Conservation (phyloP, 1,140 invertebrate genomes). For the Sesamia nonagrioides region DNA sequence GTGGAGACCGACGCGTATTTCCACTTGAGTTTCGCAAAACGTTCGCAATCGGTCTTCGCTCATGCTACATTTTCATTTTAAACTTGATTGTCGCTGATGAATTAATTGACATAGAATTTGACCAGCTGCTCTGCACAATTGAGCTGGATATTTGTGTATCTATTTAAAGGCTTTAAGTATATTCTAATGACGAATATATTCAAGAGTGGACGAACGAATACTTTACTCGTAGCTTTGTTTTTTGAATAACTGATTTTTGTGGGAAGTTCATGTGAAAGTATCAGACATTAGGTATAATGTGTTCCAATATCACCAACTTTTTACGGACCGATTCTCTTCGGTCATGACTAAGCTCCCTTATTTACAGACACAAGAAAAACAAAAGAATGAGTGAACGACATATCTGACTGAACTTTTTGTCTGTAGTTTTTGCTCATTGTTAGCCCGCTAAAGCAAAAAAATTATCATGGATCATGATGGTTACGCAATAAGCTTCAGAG, state of each 20-base stretch:
- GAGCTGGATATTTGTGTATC: not conserved
- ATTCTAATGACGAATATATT: not conserved
- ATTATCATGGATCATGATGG: not conserved
- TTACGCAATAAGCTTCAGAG: slow-evolving; percentile 16
- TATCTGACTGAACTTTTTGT: not conserved
- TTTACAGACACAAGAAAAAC: not conserved
- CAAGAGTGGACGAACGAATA: no score
- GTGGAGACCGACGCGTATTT: slow-evolving; percentile 22
- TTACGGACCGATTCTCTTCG: not conserved
- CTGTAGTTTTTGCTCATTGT: not conserved
- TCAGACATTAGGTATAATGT: no score
- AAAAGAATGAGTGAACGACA: slow-evolving; percentile 1
- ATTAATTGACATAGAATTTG: slow-evolving; percentile 65
- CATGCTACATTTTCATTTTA: slow-evolving; percentile 54
- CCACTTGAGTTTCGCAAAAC: slow-evolving; percentile 37
- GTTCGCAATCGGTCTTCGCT: slow-evolving; percentile 48
- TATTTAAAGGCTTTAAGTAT: not conserved
- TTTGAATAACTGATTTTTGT: no score
- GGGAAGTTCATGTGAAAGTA: no score
- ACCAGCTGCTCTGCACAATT: slow-evolving; percentile 58
- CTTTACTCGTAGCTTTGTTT: no score
- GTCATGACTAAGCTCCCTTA: not conserved
- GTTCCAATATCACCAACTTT: no score
- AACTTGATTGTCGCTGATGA: slow-evolving; percentile 66
- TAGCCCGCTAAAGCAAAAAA: not conserved